Conservation (phyloP, 2,888 invertebrate species). For the Unio delphinus region DNA sequence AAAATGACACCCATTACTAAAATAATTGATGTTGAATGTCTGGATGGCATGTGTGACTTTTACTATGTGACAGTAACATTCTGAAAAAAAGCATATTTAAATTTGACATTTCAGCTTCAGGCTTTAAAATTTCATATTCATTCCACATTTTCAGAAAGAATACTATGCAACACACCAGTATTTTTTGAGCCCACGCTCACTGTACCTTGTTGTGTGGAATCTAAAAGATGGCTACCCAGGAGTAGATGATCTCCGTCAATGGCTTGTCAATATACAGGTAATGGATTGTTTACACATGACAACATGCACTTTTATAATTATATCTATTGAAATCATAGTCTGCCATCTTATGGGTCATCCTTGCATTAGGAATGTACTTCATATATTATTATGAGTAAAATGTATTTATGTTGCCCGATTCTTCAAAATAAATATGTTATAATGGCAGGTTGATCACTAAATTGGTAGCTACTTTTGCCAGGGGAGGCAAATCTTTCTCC, state of each 20-base stretch:
- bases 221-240: slow-evolving; percentile 93
- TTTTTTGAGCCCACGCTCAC: slow-evolving; percentile 93
- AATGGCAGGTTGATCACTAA: too few species aligned
- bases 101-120: neutral
- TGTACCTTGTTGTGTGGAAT: slow-evolving; percentile 96
- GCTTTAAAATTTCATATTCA: neutral
- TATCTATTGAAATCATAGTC: neutral
- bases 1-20: too few species aligned
- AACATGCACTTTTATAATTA: neutral
- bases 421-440: neutral
- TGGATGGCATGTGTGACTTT: too few species aligned
- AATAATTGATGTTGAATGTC: too few species aligned
- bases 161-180: slow-evolving; percentile 99
- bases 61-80: neutral
- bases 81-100: too few species aligned
- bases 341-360: neutral
- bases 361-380: neutral
- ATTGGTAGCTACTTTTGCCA: too few species aligned
- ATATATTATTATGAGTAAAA: neutral
- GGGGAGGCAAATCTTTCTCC: too few species aligned
- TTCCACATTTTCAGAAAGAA: slow-evolving; percentile 76
- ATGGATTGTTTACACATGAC: neutral
- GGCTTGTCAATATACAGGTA: slow-evolving; percentile 95
- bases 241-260: slow-evolving; percentile 90
- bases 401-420: neutral